A percentile compares a stretch with the other conserved stretches of the same genome.
Conservation (phyloP, 92 coral and sea anemone species). For the Zoanthus sansibaricus region DNA sequence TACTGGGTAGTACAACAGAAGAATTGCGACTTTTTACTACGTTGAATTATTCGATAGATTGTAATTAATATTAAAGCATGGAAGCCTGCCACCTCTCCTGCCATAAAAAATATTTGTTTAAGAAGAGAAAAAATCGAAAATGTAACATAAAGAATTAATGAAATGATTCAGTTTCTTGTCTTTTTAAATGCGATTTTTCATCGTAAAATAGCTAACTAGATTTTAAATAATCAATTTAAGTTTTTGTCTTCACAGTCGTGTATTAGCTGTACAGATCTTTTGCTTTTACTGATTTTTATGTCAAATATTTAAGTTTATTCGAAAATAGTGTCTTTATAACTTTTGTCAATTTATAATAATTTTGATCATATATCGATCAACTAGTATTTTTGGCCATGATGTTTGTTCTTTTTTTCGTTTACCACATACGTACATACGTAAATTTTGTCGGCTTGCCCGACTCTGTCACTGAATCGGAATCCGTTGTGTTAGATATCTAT, state of each 20-base stretch:
- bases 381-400: background rate
- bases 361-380: background rate
- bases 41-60: slow-evolving; percentile 69
- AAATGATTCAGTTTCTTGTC: background rate
- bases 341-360: slow-evolving; percentile 22
- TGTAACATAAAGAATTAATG: slow-evolving; percentile 14
- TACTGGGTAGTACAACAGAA: slow-evolving; percentile 34
- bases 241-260: slow-evolving; percentile 12
- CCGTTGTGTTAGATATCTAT: slow-evolving; percentile 41
- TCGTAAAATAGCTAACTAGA: background rate
- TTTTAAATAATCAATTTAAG: background rate
- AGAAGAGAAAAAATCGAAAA: slow-evolving; percentile 42
- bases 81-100: slow-evolving; percentile 74
- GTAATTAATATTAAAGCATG: slow-evolving; percentile 85
- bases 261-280: slow-evolving; percentile 19
- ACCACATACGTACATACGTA: background rate
- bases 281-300: slow-evolving; percentile 36
- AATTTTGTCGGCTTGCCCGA: slow-evolving; percentile 2
- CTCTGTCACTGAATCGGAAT: slow-evolving; percentile 49
- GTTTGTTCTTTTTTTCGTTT: background rate
- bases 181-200: background rate
- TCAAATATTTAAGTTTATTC: slow-evolving; percentile 2
- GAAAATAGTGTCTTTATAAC: slow-evolving; percentile 32
- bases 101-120: slow-evolving; percentile 75
- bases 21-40: slow-evolving; percentile 57